These are phyloP conservation scores for Muscidifurax raptorellus DNA, from an alignment of 1,140 invertebrate species.

Conservation along the genomic window DNA sequence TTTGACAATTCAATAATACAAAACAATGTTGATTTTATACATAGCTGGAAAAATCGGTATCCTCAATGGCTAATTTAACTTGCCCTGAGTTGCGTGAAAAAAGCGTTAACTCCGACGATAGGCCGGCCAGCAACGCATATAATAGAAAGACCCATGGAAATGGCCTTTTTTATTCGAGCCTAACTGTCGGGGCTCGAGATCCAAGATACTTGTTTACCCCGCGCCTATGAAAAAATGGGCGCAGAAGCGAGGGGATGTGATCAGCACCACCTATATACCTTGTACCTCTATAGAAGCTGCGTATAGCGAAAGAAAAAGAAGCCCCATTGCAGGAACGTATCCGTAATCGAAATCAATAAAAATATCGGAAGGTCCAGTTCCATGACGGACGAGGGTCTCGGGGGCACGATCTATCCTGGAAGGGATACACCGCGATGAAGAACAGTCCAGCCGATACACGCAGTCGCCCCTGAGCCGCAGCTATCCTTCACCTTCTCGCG, in stretches of 20 bases:
- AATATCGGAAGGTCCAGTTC: slow-evolving; percentile 61
- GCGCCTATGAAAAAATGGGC: not conserved
- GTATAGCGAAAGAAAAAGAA: not conserved
- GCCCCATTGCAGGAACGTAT: not conserved
- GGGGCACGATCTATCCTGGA: slow-evolving; percentile 73
- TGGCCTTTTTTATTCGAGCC: not conserved
- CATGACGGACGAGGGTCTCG: slow-evolving; percentile 73
- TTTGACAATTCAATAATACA: too few relatives aligned
- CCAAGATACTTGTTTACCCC: not conserved
- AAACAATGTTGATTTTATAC: slow-evolving; percentile 14
- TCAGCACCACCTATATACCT: too few relatives aligned
- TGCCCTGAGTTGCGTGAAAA: not conserved
- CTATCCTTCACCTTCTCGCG: slow-evolving; percentile 73
- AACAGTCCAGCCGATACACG: slow-evolving; percentile 68
- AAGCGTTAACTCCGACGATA: not conserved
- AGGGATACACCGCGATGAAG: slow-evolving; percentile 61
- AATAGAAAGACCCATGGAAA: not conserved
- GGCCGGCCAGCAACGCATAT: not conserved
- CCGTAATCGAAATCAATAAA: slow-evolving; percentile 72
- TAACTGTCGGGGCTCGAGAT: not conserved
- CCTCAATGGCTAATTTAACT: not conserved
- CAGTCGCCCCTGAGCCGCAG: slow-evolving; percentile 66
- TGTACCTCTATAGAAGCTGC: not conserved
- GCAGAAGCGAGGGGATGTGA: not conserved
- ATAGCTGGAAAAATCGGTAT: not conserved